These are phyloP conservation scores for Catocala fraxini DNA, from an alignment of 2,888 invertebrate species.

Conservation along the genomic window DNA sequence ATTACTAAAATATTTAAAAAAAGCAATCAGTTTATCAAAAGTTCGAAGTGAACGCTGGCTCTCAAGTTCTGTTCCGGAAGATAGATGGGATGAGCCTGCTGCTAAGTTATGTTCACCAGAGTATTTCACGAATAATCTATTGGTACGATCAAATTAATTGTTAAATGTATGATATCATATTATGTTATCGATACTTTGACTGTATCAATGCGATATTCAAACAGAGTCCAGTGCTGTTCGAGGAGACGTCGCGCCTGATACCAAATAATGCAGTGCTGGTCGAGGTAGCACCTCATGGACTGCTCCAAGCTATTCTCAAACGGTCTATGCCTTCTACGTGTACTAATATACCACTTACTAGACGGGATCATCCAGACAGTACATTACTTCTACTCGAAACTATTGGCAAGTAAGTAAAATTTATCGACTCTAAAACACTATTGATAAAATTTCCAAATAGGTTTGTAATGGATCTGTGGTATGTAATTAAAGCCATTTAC, in stretches of 20 bases:
- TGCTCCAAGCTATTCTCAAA: slow-evolving; percentile 93
- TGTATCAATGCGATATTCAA: neutral
- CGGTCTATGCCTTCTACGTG: slow-evolving; percentile 89
- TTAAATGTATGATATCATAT: no score
- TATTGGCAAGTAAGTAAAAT: slow-evolving; percentile 74
- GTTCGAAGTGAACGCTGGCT: neutral
- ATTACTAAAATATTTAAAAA: neutral
- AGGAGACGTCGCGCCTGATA: slow-evolving; percentile 25
- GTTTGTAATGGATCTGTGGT: no score
- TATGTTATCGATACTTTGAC: no score
- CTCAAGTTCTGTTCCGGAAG: neutral
- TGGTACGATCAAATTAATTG: neutral
- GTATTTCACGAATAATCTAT: neutral
- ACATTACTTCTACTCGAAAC: slow-evolving; percentile 83
- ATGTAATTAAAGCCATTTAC: no score
- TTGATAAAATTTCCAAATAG: no score
- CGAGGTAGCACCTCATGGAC: slow-evolving; percentile 95
- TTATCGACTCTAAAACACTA: no score
- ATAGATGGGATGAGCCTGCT: neutral
- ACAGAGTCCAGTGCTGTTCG: slow-evolving; percentile 27
- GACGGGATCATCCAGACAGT: slow-evolving; percentile 88
- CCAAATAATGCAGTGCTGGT: slow-evolving; percentile 92
- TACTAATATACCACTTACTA: slow-evolving; percentile 90
- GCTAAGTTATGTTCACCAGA: neutral
- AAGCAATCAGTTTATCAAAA: neutral